Evolutionary conservation across 2,888 invertebrate species (phyloP), one percentile per base, ranked within the genome.

Genomic region (Rhagonycha fulva): DNA sequence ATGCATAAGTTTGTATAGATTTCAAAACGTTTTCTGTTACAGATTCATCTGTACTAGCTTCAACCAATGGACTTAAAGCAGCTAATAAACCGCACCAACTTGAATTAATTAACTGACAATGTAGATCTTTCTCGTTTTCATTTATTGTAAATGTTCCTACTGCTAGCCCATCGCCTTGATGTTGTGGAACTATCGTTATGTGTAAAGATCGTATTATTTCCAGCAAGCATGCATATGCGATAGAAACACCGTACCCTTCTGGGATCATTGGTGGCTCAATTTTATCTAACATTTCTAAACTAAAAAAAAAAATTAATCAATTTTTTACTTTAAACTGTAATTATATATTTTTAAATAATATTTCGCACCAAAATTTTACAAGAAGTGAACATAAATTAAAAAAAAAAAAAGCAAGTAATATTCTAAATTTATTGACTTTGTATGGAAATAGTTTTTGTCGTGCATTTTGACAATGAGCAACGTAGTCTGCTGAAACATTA

Each of bases 231-330:
- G 96, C 95, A 88, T 98, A 98, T 0, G 98, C 97, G 62, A 99
- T 93, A 0, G 98, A 98, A 77, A 99, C 95, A 4, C 98, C 98
- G 88, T 99, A 99, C 0, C 99, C 98, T 80, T 99, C 98, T n/a
- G 96, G 96, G 81, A 99, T 95, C 11, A 91, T 88, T 0, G 98
- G 98, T 9, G 98, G 96, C 84, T 99, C 99, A 14, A 94, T 92
- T 86, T 98, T 97, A 85, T 99, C 99, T 83, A 98, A 87, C 94
- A 98, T 95, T 87, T 99, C 99, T 86, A 99, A 90, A 85, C 98
- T 97, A 28, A n/a, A 70, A 75, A 24, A 86, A 74, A 88, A 86
- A 2, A 9, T 47, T 9, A 47, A 2, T 47, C n/a, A 47, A 4
- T 32, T n/a, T 32, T 32, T 32, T 32, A 5, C 5, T 32, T 32